Evolutionary conservation across 2,113 vertebrate genomes (phyloP), one percentile per base, ranked within the genome.

Genomic region (Pavo muticus): DNA sequence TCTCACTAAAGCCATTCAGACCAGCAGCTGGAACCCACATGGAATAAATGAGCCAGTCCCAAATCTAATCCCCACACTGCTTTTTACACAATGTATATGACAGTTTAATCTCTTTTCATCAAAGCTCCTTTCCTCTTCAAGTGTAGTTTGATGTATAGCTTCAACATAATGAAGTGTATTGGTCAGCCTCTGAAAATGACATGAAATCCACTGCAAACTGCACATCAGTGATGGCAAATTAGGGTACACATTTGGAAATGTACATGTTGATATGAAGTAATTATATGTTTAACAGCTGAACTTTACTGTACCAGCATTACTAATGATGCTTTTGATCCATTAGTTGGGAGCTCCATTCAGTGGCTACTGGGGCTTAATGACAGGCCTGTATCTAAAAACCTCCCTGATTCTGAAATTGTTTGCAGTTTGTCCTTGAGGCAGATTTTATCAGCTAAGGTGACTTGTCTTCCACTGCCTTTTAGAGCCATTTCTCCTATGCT

Each of bases 101-200:
- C 54, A 59, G 39, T 35, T 84, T 45, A 29, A 42, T 50, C 20
- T 59, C 20, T 68, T 64, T 85, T 37, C 18, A 24, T 44, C 1
- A 1, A 64, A 57, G 52, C 24, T 59, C 2, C n/a, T 63, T 44
- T 72, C 3, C 15, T 48, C 48, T 70, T 64, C 23, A 52, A 76
- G 44, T 61, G 40, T 0, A 1, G 3, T 67, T 35, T 37, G 42
- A 35, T 1, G 4, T 12, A 21, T 23, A 5, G 0, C 70, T 91
- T 81, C 35, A 35, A 11, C 1, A 0, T 2, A 1, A 47, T 27
- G 14, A 64, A 12, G 1, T 35, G 17, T n/a, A 5, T 47, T 42
- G 30, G 11, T 73, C 23, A 17, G 40, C 59, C 54, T 59, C 64
- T 20, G 56, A 80, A n/a, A 9, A 0, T 48, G 3, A 21, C 42